Evolutionary conservation across 2,797 vertebrate genomes (phyloP).

Genomic region (Dryobates pubescens): DNA sequence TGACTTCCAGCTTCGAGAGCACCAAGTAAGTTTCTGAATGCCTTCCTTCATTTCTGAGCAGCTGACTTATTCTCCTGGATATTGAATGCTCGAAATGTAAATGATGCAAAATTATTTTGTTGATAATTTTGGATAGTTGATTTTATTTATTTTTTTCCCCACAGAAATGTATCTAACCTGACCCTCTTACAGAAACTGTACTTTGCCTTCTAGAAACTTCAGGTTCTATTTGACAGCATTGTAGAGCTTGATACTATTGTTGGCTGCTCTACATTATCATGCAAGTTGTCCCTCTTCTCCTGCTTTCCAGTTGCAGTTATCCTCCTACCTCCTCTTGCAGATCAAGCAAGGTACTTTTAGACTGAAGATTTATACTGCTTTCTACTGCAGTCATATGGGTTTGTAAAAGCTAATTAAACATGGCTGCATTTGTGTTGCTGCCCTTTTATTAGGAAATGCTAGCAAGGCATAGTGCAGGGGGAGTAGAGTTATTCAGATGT

Average conservation of each 20-base stretch:
- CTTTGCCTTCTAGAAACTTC: neutral
- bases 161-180: neutral
- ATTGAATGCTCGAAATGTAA: conserved; percentile 14
- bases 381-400: neutral
- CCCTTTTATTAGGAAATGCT: neutral
- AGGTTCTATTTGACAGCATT: neutral
- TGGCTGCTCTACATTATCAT: neutral
- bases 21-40: conserved; percentile 20
- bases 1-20: conserved; percentile 44
- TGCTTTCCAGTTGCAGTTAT: neutral
- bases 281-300: neutral
- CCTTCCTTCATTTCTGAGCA: conserved; percentile 13
- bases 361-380: neutral
- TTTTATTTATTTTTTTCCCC: neutral
- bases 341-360: neutral
- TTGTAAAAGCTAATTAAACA: neutral
- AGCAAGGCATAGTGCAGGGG: neutral
- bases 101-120: neutral
- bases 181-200: neutral
- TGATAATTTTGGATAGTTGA: neutral
- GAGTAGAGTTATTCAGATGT: neutral
- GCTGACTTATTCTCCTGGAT: neutral
- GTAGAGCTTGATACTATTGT: neutral
- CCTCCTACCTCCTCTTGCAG: neutral
- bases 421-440: neutral